Conservation (phyloP, 1,140 invertebrate genomes). For the Zelostemma sp. region DNA sequence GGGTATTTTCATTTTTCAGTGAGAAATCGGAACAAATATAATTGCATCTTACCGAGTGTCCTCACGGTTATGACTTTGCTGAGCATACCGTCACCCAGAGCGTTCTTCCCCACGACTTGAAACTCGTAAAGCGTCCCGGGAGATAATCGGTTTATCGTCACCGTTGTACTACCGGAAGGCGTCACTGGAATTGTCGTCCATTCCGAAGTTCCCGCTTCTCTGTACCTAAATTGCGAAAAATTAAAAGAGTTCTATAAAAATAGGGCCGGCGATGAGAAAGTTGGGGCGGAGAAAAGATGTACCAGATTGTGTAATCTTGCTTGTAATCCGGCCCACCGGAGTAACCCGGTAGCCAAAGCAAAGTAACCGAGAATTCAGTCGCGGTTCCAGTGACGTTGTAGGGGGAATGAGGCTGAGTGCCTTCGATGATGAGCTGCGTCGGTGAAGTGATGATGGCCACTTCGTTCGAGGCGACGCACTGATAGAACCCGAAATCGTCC, state of each 20-base stretch:
- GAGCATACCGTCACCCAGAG: constrained; percentile 93
- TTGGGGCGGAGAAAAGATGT: constrained; percentile 7
- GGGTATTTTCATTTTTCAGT: neutral
- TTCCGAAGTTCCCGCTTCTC: constrained; percentile 84
- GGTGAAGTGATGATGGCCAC: constrained; percentile 91
- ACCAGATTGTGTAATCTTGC: constrained; percentile 94
- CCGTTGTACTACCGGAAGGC: constrained; percentile 87
- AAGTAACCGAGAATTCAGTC: constrained; percentile 88
- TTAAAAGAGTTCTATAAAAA: no score
- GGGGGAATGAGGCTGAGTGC: constrained; percentile 95
- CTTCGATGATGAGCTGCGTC: constrained; percentile 93
- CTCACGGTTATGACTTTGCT: constrained; percentile 91
- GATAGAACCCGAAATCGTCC: constrained; percentile 94
- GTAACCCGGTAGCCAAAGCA: constrained; percentile 94
- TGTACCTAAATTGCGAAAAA: constrained; percentile 73
- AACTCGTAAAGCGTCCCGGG: constrained; percentile 96
- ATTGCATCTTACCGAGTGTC: constrained; percentile 87
- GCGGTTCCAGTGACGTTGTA: constrained; percentile 92
- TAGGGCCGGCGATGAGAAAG: no score
- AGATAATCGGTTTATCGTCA: constrained; percentile 90
- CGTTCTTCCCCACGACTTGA: constrained; percentile 95
- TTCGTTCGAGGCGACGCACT: constrained; percentile 95
- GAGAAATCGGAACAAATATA: no score
- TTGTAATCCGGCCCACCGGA: constrained; percentile 94
- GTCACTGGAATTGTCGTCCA: constrained; percentile 95